These are phyloP conservation scores for Passer montanus DNA, from an alignment of 2,113 vertebrate species.

Conservation along the genomic window DNA sequence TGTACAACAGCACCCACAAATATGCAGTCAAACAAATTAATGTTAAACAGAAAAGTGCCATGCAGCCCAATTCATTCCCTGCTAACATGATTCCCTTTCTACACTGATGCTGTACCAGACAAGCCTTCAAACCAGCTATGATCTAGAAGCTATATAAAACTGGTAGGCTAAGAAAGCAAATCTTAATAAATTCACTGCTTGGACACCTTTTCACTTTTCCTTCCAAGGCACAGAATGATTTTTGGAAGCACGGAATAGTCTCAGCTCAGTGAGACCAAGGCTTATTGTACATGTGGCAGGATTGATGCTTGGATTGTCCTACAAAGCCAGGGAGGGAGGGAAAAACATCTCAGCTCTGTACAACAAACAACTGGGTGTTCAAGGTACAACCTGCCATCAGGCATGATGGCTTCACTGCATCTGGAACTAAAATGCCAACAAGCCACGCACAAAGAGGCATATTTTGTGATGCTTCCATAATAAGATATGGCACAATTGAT, in stretches of 20 bases:
- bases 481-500: background rate
- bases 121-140: background rate
- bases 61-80: background rate
- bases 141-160: constrained; percentile 12
- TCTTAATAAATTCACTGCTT: constrained; percentile 50
- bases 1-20: background rate
- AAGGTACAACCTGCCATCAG: background rate
- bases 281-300: background rate
- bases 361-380: background rate
- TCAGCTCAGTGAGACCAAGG: background rate
- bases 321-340: background rate
- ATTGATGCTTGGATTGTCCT: background rate
- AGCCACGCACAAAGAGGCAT: background rate
- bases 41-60: background rate
- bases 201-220: constrained; percentile 42
- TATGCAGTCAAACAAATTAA: background rate
- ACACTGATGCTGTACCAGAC: background rate
- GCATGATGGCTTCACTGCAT: background rate
- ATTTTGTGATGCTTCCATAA: background rate
- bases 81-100: background rate
- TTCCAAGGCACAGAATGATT: background rate
- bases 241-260: background rate
- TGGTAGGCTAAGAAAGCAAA: background rate
- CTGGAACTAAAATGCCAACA: background rate
- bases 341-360: background rate